Conservation (phyloP, 2,113 vertebrate species). For the Terrapene triunguis region DNA sequence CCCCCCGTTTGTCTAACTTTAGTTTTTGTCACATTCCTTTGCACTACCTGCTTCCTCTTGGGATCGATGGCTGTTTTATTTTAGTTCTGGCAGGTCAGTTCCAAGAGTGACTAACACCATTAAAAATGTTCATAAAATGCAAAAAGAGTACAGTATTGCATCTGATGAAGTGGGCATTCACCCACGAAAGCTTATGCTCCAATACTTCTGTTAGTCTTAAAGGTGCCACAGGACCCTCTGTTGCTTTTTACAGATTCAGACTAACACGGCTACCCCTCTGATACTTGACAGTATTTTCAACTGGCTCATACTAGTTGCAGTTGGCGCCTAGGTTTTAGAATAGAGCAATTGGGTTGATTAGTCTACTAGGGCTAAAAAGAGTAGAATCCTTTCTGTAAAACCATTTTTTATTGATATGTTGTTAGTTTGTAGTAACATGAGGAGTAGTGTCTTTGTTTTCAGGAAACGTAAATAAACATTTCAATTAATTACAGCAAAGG, state of each 20-base stretch:
- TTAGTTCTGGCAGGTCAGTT: not conserved
- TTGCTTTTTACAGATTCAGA: too few relatives aligned
- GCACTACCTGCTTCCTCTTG: not conserved
- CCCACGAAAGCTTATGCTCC: too few relatives aligned
- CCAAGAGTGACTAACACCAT: not conserved
- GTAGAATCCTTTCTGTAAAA: not conserved
- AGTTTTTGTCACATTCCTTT: slow-evolving; percentile 2
- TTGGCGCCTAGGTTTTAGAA: not conserved
- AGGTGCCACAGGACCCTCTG: too few relatives aligned
- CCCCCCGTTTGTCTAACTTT: not conserved
- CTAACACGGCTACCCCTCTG: too few relatives aligned
- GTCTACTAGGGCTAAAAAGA: not conserved
- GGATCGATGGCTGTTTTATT: not conserved
- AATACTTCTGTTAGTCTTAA: too few relatives aligned
- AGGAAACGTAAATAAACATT: not conserved
- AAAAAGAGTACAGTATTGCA: not conserved
- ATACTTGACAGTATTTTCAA: not conserved
- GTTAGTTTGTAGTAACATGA: not conserved
- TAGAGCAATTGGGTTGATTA: not conserved
- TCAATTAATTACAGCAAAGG: not conserved
- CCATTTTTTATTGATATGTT: not conserved
- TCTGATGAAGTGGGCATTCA: too few relatives aligned
- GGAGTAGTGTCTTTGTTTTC: not conserved
- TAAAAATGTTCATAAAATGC: not conserved
- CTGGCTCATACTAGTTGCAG: not conserved